These are phyloP conservation scores for Drosophila grimshawi DNA, from an alignment of 1,140 invertebrate genomes.

Conservation along the genomic window DNA sequence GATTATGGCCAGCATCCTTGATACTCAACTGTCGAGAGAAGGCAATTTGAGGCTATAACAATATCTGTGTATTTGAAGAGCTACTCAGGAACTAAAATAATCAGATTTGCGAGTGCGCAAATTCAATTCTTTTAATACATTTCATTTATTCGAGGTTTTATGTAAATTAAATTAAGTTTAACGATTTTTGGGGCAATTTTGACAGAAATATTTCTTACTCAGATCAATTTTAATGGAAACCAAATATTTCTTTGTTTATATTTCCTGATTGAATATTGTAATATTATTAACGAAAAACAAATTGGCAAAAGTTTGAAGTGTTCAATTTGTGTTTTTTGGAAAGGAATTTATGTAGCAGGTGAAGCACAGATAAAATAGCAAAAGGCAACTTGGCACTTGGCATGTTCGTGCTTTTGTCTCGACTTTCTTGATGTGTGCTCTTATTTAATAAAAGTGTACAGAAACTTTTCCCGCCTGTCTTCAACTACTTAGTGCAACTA, in stretches of 20 bases:
- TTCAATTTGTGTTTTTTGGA: background rate
- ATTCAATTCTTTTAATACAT: background rate
- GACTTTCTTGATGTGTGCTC: constrained; percentile 23
- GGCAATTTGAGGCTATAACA: background rate
- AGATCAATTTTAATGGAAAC: background rate
- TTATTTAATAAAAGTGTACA: constrained; percentile 22
- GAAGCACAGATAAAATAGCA: constrained; percentile 35
- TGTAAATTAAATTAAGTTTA: background rate
- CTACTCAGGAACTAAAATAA: background rate
- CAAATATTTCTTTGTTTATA: background rate
- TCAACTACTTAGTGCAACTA: constrained; percentile 48
- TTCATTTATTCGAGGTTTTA: background rate
- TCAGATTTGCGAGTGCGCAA: background rate
- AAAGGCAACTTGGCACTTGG: constrained; percentile 41
- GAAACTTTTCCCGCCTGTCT: constrained; percentile 40
- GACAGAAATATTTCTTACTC: background rate
- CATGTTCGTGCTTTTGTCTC: constrained; percentile 7
- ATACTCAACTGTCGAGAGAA: constrained; percentile 1
- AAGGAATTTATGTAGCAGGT: constrained; percentile 11
- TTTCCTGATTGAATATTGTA: constrained; percentile 4
- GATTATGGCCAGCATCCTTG: constrained; percentile 11
- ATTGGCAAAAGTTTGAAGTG: constrained; percentile 4
- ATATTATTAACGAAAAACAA: background rate
- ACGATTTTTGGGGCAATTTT: background rate
- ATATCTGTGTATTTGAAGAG: background rate